Conservation (phyloP, 2,888 invertebrate genomes). For the Cosmia pyralina region DNA sequence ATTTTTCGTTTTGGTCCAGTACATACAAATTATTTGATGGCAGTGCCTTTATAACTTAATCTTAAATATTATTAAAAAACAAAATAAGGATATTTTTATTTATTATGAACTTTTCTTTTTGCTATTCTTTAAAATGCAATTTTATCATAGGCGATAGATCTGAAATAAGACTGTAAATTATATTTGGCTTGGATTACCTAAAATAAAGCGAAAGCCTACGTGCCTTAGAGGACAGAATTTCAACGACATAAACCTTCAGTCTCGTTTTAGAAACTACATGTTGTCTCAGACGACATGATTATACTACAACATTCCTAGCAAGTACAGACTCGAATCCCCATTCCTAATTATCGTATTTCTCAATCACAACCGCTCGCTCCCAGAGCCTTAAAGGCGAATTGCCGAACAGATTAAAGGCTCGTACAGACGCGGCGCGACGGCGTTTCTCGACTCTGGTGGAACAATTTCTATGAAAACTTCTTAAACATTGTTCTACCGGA, state of each 20-base stretch:
- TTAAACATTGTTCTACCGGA: too few relatives aligned
- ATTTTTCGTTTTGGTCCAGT: conserved; percentile 44
- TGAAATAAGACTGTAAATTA: too few relatives aligned
- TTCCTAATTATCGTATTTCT: not conserved
- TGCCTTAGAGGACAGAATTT: not conserved
- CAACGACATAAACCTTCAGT: not conserved
- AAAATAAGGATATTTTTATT: too few relatives aligned
- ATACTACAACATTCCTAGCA: not conserved
- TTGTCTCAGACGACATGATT: not conserved
- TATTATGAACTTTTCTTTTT: too few relatives aligned
- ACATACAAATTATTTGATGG: conserved; percentile 33
- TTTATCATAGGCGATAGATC: too few relatives aligned
- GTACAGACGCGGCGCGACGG: too few relatives aligned
- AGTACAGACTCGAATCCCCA: not conserved
- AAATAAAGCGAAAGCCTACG: too few relatives aligned
- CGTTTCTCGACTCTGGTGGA: too few relatives aligned
- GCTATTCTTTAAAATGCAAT: too few relatives aligned
- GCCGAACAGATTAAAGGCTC: not conserved
- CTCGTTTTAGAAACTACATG: not conserved
- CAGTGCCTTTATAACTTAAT: not conserved
- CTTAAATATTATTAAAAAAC: not conserved
- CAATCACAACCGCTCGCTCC: not conserved
- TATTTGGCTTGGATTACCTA: too few relatives aligned
- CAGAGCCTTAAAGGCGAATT: not conserved
- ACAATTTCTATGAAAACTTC: too few relatives aligned